Conservation (phyloP, 2,888 invertebrate species). For the Syrphus vitripennis region DNA sequence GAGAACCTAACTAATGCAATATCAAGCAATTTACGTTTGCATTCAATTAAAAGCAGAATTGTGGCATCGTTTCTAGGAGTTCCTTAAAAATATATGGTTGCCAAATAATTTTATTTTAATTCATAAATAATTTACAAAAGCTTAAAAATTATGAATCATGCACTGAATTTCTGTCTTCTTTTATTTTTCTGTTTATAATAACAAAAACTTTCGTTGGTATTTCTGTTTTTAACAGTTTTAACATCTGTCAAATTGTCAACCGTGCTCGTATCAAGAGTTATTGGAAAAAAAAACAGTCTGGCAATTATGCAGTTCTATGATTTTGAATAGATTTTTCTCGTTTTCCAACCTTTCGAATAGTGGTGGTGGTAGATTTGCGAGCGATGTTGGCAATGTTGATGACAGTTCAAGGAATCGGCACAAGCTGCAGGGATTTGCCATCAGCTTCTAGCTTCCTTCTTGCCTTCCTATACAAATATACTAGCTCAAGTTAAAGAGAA, state of each 20-base stretch:
- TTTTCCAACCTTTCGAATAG: conserved; percentile 1
- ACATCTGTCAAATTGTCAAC: too few species aligned
- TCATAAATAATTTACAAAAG: too few species aligned
- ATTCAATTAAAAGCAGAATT: conserved; percentile 67
- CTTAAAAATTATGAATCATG: too few species aligned
- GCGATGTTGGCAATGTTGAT: conserved; percentile 55
- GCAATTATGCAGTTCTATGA: neutral
- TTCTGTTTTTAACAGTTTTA: too few species aligned
- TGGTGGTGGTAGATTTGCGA: conserved; percentile 37
- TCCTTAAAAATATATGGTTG: neutral
- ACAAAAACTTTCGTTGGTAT: too few species aligned
- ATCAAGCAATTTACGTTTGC: conserved; percentile 69
- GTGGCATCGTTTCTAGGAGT: conserved; percentile 32
- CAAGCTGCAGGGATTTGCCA: conserved; percentile 66
- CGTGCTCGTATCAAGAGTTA: too few species aligned
- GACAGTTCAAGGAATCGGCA: conserved; percentile 71
- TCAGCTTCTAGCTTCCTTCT: conserved; percentile 38
- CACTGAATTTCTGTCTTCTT: too few species aligned
- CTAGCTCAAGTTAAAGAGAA: neutral
- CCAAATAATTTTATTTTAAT: neutral
- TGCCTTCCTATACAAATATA: neutral
- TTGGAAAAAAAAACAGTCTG: neutral
- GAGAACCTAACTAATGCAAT: conserved; percentile 57
- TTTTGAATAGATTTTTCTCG: conserved; percentile 1
- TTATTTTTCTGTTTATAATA: too few species aligned